Evolutionary conservation across 2,113 vertebrate species (phyloP).

Genomic region (Onychostoma macrolepis): DNA sequence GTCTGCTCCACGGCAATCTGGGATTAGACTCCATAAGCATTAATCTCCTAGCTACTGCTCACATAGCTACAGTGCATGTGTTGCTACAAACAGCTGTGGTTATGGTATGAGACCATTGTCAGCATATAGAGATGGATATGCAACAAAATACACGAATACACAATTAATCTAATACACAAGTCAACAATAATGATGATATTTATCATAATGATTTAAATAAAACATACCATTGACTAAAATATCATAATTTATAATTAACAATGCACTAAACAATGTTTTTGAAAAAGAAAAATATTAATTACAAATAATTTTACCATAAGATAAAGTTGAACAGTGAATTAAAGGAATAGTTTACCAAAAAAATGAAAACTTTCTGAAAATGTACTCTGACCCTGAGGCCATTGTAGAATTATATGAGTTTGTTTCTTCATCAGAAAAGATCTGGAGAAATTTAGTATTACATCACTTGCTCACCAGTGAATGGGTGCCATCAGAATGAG

Average conservation of each 20-base stretch:
- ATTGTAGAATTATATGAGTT: too few relatives aligned
- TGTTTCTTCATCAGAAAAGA: too few relatives aligned
- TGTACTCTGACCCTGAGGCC: too few relatives aligned
- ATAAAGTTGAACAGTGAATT: too few relatives aligned
- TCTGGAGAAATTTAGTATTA: too few relatives aligned
- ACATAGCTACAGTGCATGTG: constrained; percentile 1
- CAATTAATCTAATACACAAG: neutral
- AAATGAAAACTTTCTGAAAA: too few relatives aligned
- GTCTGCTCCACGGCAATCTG: constrained; percentile 14
- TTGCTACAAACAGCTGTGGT: neutral
- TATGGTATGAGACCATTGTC: neutral
- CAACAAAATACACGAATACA: neutral
- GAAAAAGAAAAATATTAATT: neutral
- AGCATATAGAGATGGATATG: neutral
- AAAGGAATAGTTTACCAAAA: too few relatives aligned
- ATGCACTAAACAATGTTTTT: neutral
- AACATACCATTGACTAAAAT: neutral
- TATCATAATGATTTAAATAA: neutral
- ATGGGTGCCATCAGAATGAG: too few relatives aligned
- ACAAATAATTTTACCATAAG: too few relatives aligned
- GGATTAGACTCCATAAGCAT: constrained; percentile 35
- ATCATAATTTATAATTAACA: neutral
- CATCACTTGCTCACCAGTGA: too few relatives aligned
- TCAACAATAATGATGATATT: neutral
- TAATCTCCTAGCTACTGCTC: constrained; percentile 30